These are phyloP conservation scores for Drosophila subquinaria DNA, from an alignment of 2,888 invertebrate genomes.

Conservation along the genomic window DNA sequence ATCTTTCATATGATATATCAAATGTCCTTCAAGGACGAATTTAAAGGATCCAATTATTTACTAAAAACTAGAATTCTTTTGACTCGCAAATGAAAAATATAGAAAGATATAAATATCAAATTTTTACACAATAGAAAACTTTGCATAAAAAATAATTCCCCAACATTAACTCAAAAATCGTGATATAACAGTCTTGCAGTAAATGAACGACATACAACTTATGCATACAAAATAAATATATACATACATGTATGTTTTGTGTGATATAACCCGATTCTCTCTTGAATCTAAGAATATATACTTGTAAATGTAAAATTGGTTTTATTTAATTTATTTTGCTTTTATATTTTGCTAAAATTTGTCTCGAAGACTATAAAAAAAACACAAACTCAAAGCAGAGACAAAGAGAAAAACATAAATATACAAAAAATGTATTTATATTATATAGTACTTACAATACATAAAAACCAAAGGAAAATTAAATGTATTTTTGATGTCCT, in stretches of 20 bases:
- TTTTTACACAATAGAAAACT: too few relatives aligned
- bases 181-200: too few relatives aligned
- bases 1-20: too few relatives aligned
- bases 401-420: background rate
- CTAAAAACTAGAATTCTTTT: too few relatives aligned
- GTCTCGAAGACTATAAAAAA: background rate
- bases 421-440: conserved; percentile 1
- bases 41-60: too few relatives aligned
- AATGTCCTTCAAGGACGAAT: too few relatives aligned
- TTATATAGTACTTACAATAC: background rate
- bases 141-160: too few relatives aligned
- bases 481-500: conserved; percentile 69
- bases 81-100: too few relatives aligned
- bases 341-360: background rate
- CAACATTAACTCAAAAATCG: too few relatives aligned
- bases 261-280: background rate
- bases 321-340: background rate
- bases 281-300: background rate
- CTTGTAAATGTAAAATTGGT: background rate
- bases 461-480: conserved; percentile 4
- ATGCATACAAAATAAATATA: conserved; percentile 7
- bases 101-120: too few relatives aligned
- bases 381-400: background rate
- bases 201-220: too few relatives aligned
- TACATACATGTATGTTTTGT: background rate